Conservation (phyloP, 2,888 invertebrate species). For the Chironomus riparius region DNA sequence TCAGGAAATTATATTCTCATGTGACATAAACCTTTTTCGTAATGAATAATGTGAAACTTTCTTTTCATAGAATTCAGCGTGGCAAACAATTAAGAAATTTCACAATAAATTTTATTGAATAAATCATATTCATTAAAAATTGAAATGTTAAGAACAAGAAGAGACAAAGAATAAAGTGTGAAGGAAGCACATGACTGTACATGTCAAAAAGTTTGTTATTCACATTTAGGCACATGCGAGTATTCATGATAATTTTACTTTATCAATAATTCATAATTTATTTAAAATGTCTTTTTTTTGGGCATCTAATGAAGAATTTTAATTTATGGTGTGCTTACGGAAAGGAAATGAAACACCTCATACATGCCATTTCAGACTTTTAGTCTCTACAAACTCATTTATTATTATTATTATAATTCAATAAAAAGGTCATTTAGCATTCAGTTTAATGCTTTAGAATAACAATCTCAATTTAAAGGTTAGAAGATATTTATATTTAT, state of each 20-base stretch:
- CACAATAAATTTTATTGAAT: constrained; percentile 11
- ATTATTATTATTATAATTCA: too few species aligned
- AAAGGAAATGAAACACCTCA: too few species aligned
- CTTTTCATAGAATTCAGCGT: background rate
- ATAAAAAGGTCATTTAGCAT: too few species aligned
- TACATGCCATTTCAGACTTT: too few species aligned
- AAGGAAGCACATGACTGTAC: constrained; percentile 2
- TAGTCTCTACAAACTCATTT: too few species aligned
- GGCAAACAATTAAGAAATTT: constrained; percentile 15
- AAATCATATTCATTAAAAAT: constrained; percentile 14
- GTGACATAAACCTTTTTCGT: background rate
- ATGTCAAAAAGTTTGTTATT: background rate
- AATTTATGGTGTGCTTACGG: too few species aligned
- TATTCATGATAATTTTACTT: too few species aligned
- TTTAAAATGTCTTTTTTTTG: too few species aligned
- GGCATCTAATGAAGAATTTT: too few species aligned
- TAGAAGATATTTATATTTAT: background rate
- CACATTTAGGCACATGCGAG: background rate
- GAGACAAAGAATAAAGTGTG: background rate
- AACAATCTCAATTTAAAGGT: background rate
- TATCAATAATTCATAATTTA: too few species aligned
- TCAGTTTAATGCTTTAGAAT: too few species aligned
- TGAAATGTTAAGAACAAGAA: too few species aligned
- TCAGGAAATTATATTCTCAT: constrained; percentile 7
- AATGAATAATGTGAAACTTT: background rate